Evolutionary conservation across 2,797 vertebrate species (phyloP).

Genomic region (Jordanella pulchra): DNA sequence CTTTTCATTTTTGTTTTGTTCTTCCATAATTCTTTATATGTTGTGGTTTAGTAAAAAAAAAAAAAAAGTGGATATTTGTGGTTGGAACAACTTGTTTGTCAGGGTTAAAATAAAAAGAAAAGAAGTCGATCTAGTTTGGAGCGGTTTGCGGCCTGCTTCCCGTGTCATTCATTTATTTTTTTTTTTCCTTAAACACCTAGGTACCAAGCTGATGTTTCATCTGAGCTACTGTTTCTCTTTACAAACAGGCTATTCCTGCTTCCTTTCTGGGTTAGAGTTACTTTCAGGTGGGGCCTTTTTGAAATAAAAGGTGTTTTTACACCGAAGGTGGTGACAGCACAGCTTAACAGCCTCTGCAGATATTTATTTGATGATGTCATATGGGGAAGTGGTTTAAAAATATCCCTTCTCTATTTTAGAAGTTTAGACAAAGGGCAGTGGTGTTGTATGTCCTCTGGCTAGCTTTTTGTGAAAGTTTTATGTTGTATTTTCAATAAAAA

Average conservation of each 20-base stretch:
- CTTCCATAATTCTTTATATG: not conserved
- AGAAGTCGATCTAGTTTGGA: not conserved
- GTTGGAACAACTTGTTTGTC: not conserved
- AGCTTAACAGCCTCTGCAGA: not conserved
- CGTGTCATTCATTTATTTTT: not conserved
- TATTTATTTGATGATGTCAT: not conserved
- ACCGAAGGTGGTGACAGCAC: not conserved
- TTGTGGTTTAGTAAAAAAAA: not conserved
- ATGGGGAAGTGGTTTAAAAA: no score
- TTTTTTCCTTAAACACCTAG: not conserved
- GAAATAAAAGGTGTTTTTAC: not conserved
- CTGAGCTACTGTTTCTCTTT: not conserved
- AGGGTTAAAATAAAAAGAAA: not conserved
- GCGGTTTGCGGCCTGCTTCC: not conserved
- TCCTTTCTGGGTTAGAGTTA: no score
- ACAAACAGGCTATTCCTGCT: not conserved
- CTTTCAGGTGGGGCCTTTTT: not conserved
- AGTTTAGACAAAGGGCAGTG: no score
- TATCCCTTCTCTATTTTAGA: no score
- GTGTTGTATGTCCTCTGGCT: no score
- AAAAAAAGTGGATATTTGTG: not conserved
- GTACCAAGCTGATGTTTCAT: not conserved
- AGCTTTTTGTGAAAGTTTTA: no score
- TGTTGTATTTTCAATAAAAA: no score
- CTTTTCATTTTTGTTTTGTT: not conserved